Percentiles rank a stretch among this genome's conserved stretches.
These are phyloP conservation scores for Anguilla megastoma DNA, from an alignment of 2,797 vertebrate genomes.

Conservation along the genomic window DNA sequence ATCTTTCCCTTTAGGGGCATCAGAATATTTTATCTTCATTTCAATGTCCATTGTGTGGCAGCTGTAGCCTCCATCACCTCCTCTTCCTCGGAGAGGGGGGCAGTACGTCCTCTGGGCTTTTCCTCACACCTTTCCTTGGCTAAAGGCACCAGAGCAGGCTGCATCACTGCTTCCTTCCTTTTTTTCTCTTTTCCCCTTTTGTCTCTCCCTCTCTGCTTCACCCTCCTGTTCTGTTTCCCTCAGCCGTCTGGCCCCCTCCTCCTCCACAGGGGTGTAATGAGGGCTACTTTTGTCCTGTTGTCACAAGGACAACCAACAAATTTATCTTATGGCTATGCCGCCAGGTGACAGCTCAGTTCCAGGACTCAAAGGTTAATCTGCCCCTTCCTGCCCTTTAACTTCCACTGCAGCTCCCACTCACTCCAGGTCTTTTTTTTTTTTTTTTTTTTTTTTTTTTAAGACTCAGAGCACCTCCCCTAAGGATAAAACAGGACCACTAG, in stretches of 20 bases:
- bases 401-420: background rate
- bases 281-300: background rate
- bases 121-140: background rate
- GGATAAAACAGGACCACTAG: too few relatives aligned
- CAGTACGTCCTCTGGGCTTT: background rate
- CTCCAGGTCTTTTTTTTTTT: background rate
- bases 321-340: background rate
- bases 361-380: slow-evolving; percentile 8
- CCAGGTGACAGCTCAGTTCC: background rate
- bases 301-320: background rate
- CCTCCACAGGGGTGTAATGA: background rate
- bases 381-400: background rate
- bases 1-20: background rate
- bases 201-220: background rate
- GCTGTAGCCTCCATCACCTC: background rate
- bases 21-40: background rate
- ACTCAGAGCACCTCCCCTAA: too few relatives aligned
- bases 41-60: background rate
- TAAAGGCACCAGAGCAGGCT: background rate
- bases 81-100: background rate
- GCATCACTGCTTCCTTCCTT: background rate
- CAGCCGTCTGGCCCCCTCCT: background rate
- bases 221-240: background rate
- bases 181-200: background rate
- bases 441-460: background rate